Percentiles rank a stretch among this genome's conserved stretches.
Conservation (phyloP, 1,140 invertebrate species). For the Vanessa tameamea region DNA sequence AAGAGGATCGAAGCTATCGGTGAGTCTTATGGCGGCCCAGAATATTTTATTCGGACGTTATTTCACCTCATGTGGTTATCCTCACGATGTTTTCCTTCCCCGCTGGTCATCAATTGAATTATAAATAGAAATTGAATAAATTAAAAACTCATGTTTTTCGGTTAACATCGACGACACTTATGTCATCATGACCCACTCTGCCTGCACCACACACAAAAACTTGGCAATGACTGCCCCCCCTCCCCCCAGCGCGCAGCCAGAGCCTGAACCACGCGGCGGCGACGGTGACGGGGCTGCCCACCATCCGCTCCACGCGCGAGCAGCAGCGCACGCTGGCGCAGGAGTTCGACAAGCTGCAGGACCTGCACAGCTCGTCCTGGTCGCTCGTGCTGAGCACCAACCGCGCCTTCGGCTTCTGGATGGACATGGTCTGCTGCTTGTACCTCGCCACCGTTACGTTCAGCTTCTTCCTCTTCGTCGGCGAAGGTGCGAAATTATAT, state of each 20-base stretch:
- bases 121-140: too few species aligned
- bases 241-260: constrained; percentile 85
- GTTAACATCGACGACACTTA: too few species aligned
- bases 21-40: constrained; percentile 70
- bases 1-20: constrained; percentile 92
- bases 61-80: too few species aligned
- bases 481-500: constrained; percentile 49
- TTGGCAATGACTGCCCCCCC: too few species aligned
- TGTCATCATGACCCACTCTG: too few species aligned
- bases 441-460: constrained; percentile 83
- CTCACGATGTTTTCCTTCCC: too few species aligned
- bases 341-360: constrained; percentile 85
- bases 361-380: constrained; percentile 86
- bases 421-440: constrained; percentile 85
- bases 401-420: constrained; percentile 83
- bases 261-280: constrained; percentile 92
- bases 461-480: constrained; percentile 80
- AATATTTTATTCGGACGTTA: too few species aligned
- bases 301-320: constrained; percentile 87
- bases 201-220: too few species aligned
- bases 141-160: too few species aligned
- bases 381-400: constrained; percentile 84
- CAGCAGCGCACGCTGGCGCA: constrained; percentile 82
- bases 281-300: constrained; percentile 89
- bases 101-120: too few species aligned